These are phyloP conservation scores for Drosophila emarginata DNA, from an alignment of 2,888 invertebrate genomes.

Conservation along the genomic window DNA sequence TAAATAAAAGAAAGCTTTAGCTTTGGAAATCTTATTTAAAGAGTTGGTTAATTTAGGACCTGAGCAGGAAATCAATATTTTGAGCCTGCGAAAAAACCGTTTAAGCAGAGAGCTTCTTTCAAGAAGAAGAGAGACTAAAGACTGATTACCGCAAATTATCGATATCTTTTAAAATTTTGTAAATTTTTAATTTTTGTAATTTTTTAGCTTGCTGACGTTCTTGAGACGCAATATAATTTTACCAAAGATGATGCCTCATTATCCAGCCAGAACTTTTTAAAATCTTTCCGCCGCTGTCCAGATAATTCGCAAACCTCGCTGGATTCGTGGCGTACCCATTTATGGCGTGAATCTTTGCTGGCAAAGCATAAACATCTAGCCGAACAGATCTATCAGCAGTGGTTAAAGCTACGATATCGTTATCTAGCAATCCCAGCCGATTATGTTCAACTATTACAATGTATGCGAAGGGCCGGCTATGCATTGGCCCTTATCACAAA, in stretches of 20 bases:
- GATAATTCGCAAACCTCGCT: conserved; percentile 89
- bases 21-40: too few relatives aligned
- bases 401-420: conserved; percentile 91
- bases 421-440: conserved; percentile 88
- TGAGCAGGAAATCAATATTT: too few relatives aligned
- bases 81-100: too few relatives aligned
- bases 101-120: too few relatives aligned
- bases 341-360: conserved; percentile 91
- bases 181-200: too few relatives aligned
- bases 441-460: conserved; percentile 87
- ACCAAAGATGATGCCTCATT: conserved; percentile 86
- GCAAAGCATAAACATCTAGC: conserved; percentile 88
- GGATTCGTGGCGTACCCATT: conserved; percentile 89
- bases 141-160: too few relatives aligned
- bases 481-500: conserved; percentile 92
- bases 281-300: conserved; percentile 90
- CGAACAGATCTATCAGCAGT: conserved; percentile 89
- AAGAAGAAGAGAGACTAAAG: too few relatives aligned
- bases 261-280: conserved; percentile 88
- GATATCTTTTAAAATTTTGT: too few relatives aligned
- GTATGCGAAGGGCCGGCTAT: conserved; percentile 87
- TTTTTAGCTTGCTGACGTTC: conserved; percentile 78
- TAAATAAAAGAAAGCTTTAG: too few relatives aligned
- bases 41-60: too few relatives aligned
- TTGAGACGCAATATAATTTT: conserved; percentile 86